phyloP scores from a whole-genome alignment of 2,113 vertebrate genomes.

The Bubo blakistoni region DNA sequence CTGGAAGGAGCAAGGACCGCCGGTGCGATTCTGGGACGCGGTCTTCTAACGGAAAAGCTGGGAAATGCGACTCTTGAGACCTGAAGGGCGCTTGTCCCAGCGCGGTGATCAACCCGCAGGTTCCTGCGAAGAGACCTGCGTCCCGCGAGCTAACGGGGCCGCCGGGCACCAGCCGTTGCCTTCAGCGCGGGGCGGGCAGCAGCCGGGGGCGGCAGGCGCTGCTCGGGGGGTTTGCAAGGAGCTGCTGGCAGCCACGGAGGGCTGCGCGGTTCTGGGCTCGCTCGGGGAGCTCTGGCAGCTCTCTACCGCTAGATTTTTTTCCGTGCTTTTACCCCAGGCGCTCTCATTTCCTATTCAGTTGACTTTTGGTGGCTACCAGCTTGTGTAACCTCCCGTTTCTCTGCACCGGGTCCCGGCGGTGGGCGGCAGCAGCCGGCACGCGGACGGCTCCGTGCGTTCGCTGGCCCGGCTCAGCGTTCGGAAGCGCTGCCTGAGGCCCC shows the following conservation, averaged over 20 bases:
- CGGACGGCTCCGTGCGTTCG: accelerated
- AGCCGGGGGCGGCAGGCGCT: too few species aligned
- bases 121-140: neutral
- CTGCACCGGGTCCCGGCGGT: neutral
- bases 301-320: neutral
- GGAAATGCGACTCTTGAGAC: accelerated
- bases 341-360: neutral
- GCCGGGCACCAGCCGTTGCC: too few species aligned
- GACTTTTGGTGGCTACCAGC: neutral
- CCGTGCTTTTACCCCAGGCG: neutral
- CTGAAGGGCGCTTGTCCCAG: accelerated
- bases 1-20: neutral
- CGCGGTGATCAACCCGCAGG: neutral
- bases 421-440: neutral
- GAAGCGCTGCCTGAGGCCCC: too few species aligned
- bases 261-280: neutral
- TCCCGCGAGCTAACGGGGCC: neutral
- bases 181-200: too few species aligned
- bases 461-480: accelerated
- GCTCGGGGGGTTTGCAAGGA: neutral
- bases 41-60: too few species aligned
- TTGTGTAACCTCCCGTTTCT: neutral
- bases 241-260: neutral
- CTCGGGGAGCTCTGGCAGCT: neutral
- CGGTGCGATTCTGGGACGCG: accelerated